Percentiles rank a stretch among this genome's conserved stretches.
phyloP scores from a whole-genome alignment of 2,888 invertebrate species.

The Trichopria drosophilae region DNA sequence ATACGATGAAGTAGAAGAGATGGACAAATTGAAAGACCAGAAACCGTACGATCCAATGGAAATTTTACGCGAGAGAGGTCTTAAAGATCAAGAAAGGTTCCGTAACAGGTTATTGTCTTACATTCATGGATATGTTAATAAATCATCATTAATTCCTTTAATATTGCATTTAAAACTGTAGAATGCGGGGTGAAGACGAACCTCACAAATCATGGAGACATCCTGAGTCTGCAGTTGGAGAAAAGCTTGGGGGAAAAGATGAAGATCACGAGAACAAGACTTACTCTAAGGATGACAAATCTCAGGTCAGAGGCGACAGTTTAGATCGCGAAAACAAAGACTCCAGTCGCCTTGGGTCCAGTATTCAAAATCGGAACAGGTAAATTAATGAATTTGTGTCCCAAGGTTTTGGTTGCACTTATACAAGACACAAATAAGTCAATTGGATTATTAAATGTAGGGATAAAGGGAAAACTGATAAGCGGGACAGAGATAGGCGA shows the following conservation, averaged over 20 bases:
- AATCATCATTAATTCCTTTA: too few species aligned
- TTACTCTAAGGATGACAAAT: constrained; percentile 42
- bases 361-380: constrained; percentile 29
- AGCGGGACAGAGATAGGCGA: constrained; percentile 45
- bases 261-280: constrained; percentile 41
- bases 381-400: not conserved
- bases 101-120: too few species aligned
- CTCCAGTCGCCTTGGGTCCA: constrained; percentile 32
- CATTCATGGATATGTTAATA: too few species aligned
- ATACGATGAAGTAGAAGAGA: constrained; percentile 40
- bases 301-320: constrained; percentile 44
- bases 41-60: constrained; percentile 51
- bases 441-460: constrained; percentile 17
- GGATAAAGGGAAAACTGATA: constrained; percentile 35
- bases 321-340: constrained; percentile 47
- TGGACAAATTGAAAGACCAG: constrained; percentile 39
- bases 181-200: constrained; percentile 41
- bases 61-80: constrained; percentile 48
- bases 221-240: constrained; percentile 38
- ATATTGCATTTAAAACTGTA: too few species aligned
- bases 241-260: too few species aligned
- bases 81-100: constrained; percentile 35
- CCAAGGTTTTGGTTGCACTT: not conserved
- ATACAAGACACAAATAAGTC: too few species aligned
- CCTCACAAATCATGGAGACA: constrained; percentile 43